Evolutionary conservation across 2,113 vertebrate genomes (phyloP).

Genomic region (Varanus komodoensis): DNA sequence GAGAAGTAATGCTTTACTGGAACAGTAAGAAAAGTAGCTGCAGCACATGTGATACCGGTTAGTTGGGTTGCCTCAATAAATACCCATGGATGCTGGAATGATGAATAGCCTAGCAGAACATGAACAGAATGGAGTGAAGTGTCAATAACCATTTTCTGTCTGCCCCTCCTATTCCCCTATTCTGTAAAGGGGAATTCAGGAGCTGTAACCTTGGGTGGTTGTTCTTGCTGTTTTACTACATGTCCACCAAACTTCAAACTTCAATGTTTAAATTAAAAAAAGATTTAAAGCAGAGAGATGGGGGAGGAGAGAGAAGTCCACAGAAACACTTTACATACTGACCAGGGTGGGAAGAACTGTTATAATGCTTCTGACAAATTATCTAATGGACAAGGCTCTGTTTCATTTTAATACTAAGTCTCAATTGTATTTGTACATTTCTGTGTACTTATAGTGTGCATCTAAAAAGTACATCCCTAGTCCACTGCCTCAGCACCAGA

Average conservation of each 20-base stretch:
- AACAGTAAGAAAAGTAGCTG: neutral
- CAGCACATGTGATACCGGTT: neutral
- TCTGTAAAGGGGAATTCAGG: neutral
- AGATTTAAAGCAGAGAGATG: neutral
- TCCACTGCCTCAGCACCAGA: too few species aligned
- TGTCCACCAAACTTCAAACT: neutral
- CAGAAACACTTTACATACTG: neutral
- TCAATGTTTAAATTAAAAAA: conserved; percentile 39
- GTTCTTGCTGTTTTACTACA: too few species aligned
- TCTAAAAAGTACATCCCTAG: conserved; percentile 18
- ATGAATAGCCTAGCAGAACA: neutral
- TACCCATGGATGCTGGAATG: neutral
- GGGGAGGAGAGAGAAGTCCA: neutral
- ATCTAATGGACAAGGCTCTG: neutral
- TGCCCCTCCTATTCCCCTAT: conserved; percentile 21
- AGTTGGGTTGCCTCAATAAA: accelerated
- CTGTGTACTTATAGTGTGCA: conserved; percentile 15
- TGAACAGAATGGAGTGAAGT: neutral
- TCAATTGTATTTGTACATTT: conserved; percentile 51
- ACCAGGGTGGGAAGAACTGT: neutral
- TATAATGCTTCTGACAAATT: conserved; percentile 2
- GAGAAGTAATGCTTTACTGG: neutral
- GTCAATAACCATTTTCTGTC: neutral
- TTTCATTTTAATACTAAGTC: neutral
- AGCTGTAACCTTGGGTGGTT: too few species aligned